Evolutionary conservation across 2,113 vertebrate genomes (phyloP).

Genomic region (Coptodon rendalli): DNA sequence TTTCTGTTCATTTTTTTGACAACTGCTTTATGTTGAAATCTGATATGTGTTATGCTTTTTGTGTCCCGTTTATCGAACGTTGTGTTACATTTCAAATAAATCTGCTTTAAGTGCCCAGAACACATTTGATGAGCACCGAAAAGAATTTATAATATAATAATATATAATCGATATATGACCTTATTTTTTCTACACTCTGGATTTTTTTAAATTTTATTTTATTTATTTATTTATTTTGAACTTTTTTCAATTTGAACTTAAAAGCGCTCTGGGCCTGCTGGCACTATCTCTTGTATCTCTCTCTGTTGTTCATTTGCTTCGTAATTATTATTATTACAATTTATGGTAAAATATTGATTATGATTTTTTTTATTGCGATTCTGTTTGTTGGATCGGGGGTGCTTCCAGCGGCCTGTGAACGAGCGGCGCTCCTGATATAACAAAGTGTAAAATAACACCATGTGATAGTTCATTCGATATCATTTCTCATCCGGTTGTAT

Average conservation of each 20-base stretch:
- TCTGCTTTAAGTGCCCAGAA: not conserved
- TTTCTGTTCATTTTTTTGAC: not conserved
- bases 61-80: not conserved
- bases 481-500: not conserved
- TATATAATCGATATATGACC: not conserved
- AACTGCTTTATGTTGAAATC: not conserved
- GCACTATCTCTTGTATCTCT: not conserved
- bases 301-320: not conserved
- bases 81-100: not conserved
- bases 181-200: not conserved
- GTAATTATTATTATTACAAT: not conserved
- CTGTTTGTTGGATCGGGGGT: not conserved
- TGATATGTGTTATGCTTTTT: not conserved
- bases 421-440: not conserved
- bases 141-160: not conserved
- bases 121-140: not conserved
- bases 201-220: not conserved
- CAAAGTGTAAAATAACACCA: not conserved
- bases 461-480: not conserved
- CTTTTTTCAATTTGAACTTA: not conserved
- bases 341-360: not conserved
- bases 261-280: not conserved
- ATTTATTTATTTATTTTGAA: not conserved
- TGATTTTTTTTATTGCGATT: not conserved
- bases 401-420: not conserved